phyloP scores from a whole-genome alignment of 2,113 vertebrate species.

The Muntiacus reevesi region DNA sequence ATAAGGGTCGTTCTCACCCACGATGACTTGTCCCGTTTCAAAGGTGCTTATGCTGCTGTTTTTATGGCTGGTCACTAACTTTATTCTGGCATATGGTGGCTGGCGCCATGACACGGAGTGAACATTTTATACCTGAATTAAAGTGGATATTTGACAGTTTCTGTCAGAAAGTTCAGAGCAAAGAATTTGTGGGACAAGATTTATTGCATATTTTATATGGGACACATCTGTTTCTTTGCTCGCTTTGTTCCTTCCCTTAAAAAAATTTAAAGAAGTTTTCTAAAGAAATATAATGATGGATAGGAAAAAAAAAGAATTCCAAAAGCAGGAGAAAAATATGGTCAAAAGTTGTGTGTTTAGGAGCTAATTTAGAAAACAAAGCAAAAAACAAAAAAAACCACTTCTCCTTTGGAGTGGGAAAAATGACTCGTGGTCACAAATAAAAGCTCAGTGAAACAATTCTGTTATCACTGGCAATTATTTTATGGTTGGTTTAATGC shows the following conservation, averaged over 20 bases:
- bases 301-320: constrained; percentile 73
- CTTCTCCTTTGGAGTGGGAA: constrained; percentile 34
- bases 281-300: constrained; percentile 80
- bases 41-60: constrained; percentile 80
- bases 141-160: constrained; percentile 87
- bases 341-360: constrained; percentile 31
- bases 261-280: constrained; percentile 77
- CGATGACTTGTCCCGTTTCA: constrained; percentile 83
- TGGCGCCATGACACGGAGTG: constrained; percentile 86
- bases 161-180: constrained; percentile 86
- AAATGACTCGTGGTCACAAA: constrained; percentile 42
- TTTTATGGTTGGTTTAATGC: constrained; percentile 51
- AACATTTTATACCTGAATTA: constrained; percentile 87
- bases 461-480: constrained; percentile 51
- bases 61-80: constrained; percentile 84
- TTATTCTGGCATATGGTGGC: constrained; percentile 84
- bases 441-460: constrained; percentile 46
- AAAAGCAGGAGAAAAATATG: constrained; percentile 60
- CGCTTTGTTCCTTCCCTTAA: constrained; percentile 79
- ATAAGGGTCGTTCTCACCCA: constrained; percentile 81
- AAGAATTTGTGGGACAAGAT: constrained; percentile 86
- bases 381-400: background rate
- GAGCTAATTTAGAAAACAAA: background rate
- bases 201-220: constrained; percentile 85
- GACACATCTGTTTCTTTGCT: constrained; percentile 87